Evolutionary conservation across 2,888 invertebrate species (phyloP), one percentile per base, ranked within the genome.

Genomic region (Eilema caniola): DNA sequence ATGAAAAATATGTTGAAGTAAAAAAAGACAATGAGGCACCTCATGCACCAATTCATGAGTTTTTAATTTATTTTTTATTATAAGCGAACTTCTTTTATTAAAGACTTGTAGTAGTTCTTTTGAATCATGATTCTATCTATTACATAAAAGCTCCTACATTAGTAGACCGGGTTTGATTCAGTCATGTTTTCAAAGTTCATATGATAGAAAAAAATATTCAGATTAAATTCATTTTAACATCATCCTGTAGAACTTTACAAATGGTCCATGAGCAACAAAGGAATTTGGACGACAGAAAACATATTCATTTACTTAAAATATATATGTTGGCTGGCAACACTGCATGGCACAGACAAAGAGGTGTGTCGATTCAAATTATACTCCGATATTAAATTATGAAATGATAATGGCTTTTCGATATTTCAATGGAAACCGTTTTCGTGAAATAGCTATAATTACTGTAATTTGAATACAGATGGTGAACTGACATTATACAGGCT

Each of bases 371-470:
- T 28, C 14, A 25, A 65, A 65, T 60, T 31, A 56, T 64, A 59
- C 4, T 31, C 25, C 10, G 59, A 63, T 63, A 67, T 70, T 70
- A 70, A 63, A 66, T 24, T 63, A 63, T 20, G 37, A 69, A 57
- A 63, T 14, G 57, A 70, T 67, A 67, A 70, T 67, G 59, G 62
- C 57, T 66, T 59, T 66, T 47, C 59, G 37, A 70, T 70, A 70
- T 66, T 63, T 63, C 62, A 62, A 63, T 70, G 59, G 63, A 67
- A 63, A 47, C 57, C 62, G 59, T 62, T 63, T 62, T 62, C 31
- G 41, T 70, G 57, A 66, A 70, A 70, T 67, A 57, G 66, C 70
- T 66, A 11, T 62, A 66, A 70, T 70, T 70, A 70, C 63, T 62
- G 66, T 70, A 70, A 62, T 66, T 66, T 70, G 56, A 62, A 70